Conservation (phyloP, 2,797 vertebrate genomes). For the Sebastiscus albofasciatus region DNA sequence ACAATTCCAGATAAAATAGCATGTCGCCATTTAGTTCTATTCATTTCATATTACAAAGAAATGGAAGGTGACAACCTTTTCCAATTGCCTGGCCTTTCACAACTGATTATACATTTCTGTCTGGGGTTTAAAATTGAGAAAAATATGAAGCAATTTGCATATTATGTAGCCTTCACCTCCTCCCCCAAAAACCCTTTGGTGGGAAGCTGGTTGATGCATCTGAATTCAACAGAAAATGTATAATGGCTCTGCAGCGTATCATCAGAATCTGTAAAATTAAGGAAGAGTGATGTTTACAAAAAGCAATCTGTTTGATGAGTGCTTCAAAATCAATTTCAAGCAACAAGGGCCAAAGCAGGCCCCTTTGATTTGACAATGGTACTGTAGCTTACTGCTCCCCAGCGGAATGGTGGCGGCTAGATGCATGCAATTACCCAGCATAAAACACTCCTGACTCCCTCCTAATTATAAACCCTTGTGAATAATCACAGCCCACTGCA, state of each 20-base stretch:
- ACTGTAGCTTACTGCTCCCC: conserved; percentile 48
- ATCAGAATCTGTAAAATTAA: conserved; percentile 59
- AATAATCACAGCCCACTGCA: conserved; percentile 78
- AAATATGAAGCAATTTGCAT: conserved; percentile 53
- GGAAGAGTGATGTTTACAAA: conserved; percentile 69
- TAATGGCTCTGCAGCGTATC: conserved; percentile 40
- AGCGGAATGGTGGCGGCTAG: conserved; percentile 49
- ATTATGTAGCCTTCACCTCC: conserved; percentile 24
- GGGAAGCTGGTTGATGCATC: conserved; percentile 21
- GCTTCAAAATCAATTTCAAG: conserved; percentile 75
- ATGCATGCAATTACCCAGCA: conserved; percentile 71
- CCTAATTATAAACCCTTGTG: conserved; percentile 79
- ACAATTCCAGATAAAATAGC: conserved; percentile 26
- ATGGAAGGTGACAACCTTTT: conserved; percentile 46
- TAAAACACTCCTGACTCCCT: conserved; percentile 78
- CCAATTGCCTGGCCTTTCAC: conserved; percentile 49
- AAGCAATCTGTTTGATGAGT: conserved; percentile 68
- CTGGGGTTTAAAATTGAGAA: conserved; percentile 37
- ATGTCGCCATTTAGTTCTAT: conserved; percentile 22
- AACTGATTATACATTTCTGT: conserved; percentile 45
- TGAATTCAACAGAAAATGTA: conserved; percentile 47
- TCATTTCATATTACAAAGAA: conserved; percentile 49
- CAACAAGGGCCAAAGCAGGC: conserved; percentile 65
- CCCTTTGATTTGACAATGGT: conserved; percentile 64
- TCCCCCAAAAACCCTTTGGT: conserved; percentile 1